Base-by-base conservation (phyloP, 2,888 invertebrate species). In the Synergus umbraculus region DNA sequence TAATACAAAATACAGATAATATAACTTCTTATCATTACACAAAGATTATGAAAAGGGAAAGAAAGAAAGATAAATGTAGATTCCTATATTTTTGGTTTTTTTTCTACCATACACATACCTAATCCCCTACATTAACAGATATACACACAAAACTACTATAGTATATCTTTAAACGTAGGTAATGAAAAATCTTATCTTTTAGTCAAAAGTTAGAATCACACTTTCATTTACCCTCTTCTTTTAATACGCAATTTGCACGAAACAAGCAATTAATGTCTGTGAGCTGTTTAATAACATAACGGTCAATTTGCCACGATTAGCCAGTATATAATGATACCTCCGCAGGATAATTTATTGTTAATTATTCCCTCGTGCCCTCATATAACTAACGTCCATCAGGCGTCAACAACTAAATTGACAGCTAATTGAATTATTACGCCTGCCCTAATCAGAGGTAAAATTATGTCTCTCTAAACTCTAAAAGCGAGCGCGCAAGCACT, bases 361-460 rank as follows among this genome's bases (percentile, higher is more conserved):
- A 91, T 91, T 91, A 91, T 90, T 91, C 88, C 87, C 84, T 82
- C 81, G 84, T 76, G 82, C 83, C 78, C 60, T 49, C 41, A 64
- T 49, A n/a, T 54, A 66, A 64, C 54, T 81, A 80, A 83, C 84
- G 87, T 88, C 85, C 85, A 86, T 90, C 89, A 88, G 87, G 86
- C 86, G 90, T 80, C 88, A 90, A 91, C 91, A 91, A 88, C 89
- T 90, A 91, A 91, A 91, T 91, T 89, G 90, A 89, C 90, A 90
- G 88, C 88, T 91, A 91, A 91, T 91, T 90, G 90, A 91, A 90
- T 90, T 90, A 89, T 90, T 88, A 88, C 86, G 83, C 83, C 81
- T 82, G 85, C 81, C 83, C 76, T 87, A 86, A 88, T 87, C 86
- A 83, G 83, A 80, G 81, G 85, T 86, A 89, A 90, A 88, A 88